Evolutionary conservation across 2,888 invertebrate genomes (phyloP).

Genomic region (Spisula solida): DNA sequence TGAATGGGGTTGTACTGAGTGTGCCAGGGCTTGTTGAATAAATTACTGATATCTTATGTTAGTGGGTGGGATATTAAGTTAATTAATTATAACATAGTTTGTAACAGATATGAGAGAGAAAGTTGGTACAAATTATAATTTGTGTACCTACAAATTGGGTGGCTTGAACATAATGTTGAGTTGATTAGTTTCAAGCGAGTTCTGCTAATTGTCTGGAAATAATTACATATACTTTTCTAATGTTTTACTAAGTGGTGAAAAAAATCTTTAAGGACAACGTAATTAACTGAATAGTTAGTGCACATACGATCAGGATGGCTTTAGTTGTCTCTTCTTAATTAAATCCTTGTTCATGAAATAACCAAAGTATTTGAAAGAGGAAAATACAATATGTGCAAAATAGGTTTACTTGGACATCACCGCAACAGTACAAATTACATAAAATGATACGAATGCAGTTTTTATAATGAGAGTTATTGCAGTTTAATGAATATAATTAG

Average conservation of each 20-base stretch:
- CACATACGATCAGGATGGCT: neutral
- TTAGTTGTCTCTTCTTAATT: neutral
- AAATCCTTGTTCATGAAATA: neutral
- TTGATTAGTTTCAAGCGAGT: neutral
- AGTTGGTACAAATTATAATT: constrained; percentile 4
- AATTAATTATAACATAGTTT: constrained; percentile 1
- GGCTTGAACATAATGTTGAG: neutral
- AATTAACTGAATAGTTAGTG: neutral
- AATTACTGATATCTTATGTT: neutral
- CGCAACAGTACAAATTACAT: neutral
- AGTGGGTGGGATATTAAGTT: neutral
- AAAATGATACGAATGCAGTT: neutral
- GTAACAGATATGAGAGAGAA: neutral
- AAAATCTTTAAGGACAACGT: neutral
- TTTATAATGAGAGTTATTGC: neutral
- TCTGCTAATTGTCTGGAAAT: neutral
- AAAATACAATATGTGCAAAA: neutral
- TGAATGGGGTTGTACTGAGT: neutral
- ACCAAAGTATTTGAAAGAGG: neutral
- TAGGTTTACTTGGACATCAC: neutral
- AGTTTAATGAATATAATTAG: constrained; percentile 14
- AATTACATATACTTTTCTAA: neutral
- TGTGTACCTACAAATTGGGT: neutral
- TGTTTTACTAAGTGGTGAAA: neutral
- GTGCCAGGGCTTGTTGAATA: neutral